Base-by-base conservation (phyloP, 2,113 vertebrate genomes). In the Cacatua alba region DNA sequence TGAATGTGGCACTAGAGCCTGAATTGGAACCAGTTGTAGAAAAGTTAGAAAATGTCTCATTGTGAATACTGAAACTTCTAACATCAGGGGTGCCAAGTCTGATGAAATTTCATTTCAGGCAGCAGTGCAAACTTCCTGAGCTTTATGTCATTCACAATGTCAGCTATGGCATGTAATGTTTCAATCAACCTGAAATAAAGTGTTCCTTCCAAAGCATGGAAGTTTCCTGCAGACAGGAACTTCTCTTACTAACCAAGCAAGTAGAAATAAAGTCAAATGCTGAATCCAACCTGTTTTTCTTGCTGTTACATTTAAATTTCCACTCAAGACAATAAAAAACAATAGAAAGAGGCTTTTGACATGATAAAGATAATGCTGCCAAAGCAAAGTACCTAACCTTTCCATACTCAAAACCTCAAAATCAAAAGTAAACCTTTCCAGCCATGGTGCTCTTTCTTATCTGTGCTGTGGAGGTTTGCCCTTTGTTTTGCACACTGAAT, bases 131-230 rank as follows among this genome's bases (percentile, higher is more conserved):
- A 83, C 79, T 86, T 96, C 82, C 65, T 81, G 72, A 90, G 63
- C 41, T 68, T 84, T 77, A 71, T 71, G 94, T 90, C 85, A 60
- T 78, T 83, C 49, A 24, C 17, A 17, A 2, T 68, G 72, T 90
- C 94, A 94, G 26, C 48, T 86, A 5, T 2, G 0, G 12, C 60
- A 60, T 78, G 29, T 7, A 80, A 46, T 39, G 41, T 88, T 93
- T 94, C 80, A 72, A 88, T 83, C 82, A 86, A 25, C 23, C 76
- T 90, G 82, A 93, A 96, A 88, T 72, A 70, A 76, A 79, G 24
- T 8, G 31, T 55, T 94, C 48, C 91, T 95, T 94, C 82, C 90
- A 81, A 78, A 96, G 69, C 70, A 75, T 7, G 29, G 83, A 63
- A 14, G 52, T 79, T 96, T 59, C 43, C 77, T 84, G 85, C 65